Evolutionary conservation across 2,888 invertebrate genomes (phyloP), one percentile per base, ranked within the genome.

Genomic region (Leptinotarsa haldemani): DNA sequence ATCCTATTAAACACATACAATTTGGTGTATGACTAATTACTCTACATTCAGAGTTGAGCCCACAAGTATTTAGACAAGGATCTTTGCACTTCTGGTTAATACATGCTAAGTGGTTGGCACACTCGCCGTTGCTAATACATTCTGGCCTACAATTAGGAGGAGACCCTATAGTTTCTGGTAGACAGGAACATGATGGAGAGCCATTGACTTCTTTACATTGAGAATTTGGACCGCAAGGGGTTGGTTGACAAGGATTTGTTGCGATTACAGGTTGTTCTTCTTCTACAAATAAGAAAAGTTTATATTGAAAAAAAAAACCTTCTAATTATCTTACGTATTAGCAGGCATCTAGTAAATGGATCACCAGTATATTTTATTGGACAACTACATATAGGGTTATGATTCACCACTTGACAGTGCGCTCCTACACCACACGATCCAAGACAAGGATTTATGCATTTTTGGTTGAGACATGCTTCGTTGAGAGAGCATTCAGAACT

Each of bases 61-160:
- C 95, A 85, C 95, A 95, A 5, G 93, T 91, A 63, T 93, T 94
- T 7, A 93, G 92, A 82, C 95, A 95, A 2, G 95, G 94, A 86
- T 95, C 92, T 69, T 90, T 87, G 86, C 95, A 95, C 85, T 92
- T 93, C 83, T 93, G 91, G 84, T 91, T 92, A 67, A 92, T 92
- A 82, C 94, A 94, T 12, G 94, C 93, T 82, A 90, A 88, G 77
- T 92, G 91, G 81, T 91, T 92, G 3, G 92, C 86, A 84, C 95
- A 95, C 84, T 94, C 94, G 0, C 93, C 90, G 84, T 93, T 93
- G 74, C 93, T 91, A 18, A 91, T 90, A 84, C 95, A 95, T 87
- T 95, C 95, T 3, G 94, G 94, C 48, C 93, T 90, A 85, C 94
- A 95, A 82, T 93, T 92, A 66, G 94, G 93, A 65, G 95, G 94